A percentile compares a stretch with the other conserved stretches of the same genome.
These are phyloP conservation scores for Pterostichus niger DNA, from an alignment of 2,888 invertebrate genomes.

Conservation along the genomic window DNA sequence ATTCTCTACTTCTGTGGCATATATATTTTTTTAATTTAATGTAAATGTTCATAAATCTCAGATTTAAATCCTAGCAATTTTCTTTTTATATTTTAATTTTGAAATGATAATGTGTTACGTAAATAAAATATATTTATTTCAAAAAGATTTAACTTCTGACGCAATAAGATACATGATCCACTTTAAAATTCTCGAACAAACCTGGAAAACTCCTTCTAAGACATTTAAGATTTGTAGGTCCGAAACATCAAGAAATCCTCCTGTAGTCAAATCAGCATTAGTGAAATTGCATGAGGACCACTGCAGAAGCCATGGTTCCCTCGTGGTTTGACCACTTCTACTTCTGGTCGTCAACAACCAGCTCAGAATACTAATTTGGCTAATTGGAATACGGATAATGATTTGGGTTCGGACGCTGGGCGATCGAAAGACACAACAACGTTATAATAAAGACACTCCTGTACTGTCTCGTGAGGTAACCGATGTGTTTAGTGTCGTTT, in stretches of 20 bases:
- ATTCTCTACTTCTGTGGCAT: too few species aligned
- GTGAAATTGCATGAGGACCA: background rate
- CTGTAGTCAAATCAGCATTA: background rate
- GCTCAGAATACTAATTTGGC: slow-evolving; percentile 63
- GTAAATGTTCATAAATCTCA: too few species aligned
- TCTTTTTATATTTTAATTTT: too few species aligned
- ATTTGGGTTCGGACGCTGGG: slow-evolving; percentile 11
- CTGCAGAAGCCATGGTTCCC: background rate
- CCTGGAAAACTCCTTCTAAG: too few species aligned
- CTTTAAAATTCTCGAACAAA: too few species aligned
- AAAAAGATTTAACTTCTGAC: too few species aligned
- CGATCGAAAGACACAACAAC: slow-evolving; percentile 2
- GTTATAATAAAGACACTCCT: slow-evolving; percentile 22
- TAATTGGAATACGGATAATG: slow-evolving; percentile 61
- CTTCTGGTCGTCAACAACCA: slow-evolving; percentile 45
- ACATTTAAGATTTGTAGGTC: too few species aligned
- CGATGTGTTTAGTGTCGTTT: slow-evolving; percentile 38
- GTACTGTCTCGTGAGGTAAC: slow-evolving; percentile 18
- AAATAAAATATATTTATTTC: too few species aligned
- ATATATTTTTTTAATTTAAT: too few species aligned
- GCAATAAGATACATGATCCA: too few species aligned
- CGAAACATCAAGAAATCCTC: background rate
- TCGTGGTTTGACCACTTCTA: slow-evolving; percentile 51
- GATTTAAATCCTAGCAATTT: too few species aligned
- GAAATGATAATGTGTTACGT: too few species aligned